Evolutionary conservation across 2,888 invertebrate species (phyloP), one percentile per base, ranked within the genome.

Genomic region (Synergus itoensis): DNA sequence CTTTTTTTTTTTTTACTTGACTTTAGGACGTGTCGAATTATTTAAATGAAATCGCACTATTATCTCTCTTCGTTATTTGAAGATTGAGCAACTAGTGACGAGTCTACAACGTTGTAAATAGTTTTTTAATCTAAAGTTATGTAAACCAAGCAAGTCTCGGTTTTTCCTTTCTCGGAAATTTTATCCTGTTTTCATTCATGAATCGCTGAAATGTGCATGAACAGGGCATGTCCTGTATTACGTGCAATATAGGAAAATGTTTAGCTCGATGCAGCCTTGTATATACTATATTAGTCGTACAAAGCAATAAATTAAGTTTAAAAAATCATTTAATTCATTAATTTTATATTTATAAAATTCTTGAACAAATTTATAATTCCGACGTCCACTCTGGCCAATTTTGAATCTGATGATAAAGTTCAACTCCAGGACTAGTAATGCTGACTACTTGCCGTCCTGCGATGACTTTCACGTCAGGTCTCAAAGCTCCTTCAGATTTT

Each of bases 361-460:
- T 11, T 45, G 0, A 11, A 45, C 0, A 9, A 60, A 60, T 11
- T 45, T 43, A 18, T 48, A 84, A 79, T 5, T 14, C 76, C 0
- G 80, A 60, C 1, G 65, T 82, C 91, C 92, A 94, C 85, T 94
- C 92, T 0, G 93, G 91, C 94, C 94, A 95, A 0, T 89, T 89
- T 85, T 94, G 90, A 18, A 95, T 93, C 77, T 93, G 92, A 0
- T 87, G 87, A 84, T 93, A 94, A 16, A 95, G 90, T 79, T 91
- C 88, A 0, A 91, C 86, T 1, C 95, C 95, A 57, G 95, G 95
- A 86, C 95, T 95, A 2, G 87, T 69, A 0, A 94, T 94, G 0
- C 85, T 83, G 4, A 88, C 88, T 4, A 95, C 90, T 89, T 95
- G 95, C 69, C 85, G 86, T 36, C 80, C 89, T 1, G 84, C 89